phyloP scores from a whole-genome alignment of 1,140 invertebrate species.

The Galleria mellonella region DNA sequence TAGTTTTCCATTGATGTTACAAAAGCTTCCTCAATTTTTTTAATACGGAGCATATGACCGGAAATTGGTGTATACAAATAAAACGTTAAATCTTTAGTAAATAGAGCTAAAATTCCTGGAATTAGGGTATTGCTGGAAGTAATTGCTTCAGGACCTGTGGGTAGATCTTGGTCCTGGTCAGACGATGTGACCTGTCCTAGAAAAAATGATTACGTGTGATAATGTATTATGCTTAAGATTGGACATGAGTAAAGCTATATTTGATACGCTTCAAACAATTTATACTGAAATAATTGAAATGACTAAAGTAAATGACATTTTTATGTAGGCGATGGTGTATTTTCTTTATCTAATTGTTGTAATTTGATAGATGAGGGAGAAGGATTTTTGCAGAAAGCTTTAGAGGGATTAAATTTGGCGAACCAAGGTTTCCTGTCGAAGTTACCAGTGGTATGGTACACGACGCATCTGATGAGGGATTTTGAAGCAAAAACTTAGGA shows the following conservation, averaged over 20 bases:
- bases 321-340: constrained; percentile 83
- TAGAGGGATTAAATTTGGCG: constrained; percentile 72
- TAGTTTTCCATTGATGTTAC: constrained; percentile 84
- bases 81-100: constrained; percentile 79
- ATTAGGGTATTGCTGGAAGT: constrained; percentile 83
- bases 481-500: constrained; percentile 45
- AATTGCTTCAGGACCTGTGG: constrained; percentile 85
- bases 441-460: constrained; percentile 47
- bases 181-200: constrained; percentile 82
- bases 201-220: constrained; percentile 77
- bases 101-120: constrained; percentile 80
- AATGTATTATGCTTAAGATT: constrained; percentile 81
- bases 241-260: constrained; percentile 78
- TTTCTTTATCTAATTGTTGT: constrained; percentile 75
- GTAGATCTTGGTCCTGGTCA: constrained; percentile 82
- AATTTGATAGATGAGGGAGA: constrained; percentile 79
- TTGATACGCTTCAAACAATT: constrained; percentile 74
- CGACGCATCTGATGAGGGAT: constrained; percentile 22
- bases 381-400: constrained; percentile 77
- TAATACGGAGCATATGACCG: constrained; percentile 83
- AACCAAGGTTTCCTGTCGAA: constrained; percentile 74
- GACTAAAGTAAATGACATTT: constrained; percentile 75
- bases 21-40: constrained; percentile 78
- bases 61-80: constrained; percentile 79
- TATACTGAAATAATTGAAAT: constrained; percentile 76